Evolutionary conservation across 2,888 invertebrate genomes (phyloP).

Genomic region (Germaria angustata): DNA sequence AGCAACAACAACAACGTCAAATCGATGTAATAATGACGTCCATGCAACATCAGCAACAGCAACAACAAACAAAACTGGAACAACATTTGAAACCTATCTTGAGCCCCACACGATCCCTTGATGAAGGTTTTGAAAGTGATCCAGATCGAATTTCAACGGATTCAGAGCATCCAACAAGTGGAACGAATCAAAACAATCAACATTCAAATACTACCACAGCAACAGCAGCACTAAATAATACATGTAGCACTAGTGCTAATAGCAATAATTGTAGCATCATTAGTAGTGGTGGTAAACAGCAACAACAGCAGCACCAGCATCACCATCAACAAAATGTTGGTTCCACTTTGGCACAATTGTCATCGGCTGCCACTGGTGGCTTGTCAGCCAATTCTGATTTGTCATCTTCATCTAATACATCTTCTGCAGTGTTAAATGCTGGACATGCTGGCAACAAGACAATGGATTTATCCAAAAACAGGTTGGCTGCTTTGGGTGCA

Average conservation of each 20-base stretch:
- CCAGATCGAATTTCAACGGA: constrained; percentile 80
- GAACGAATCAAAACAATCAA: constrained; percentile 66
- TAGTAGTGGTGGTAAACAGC: constrained; percentile 44
- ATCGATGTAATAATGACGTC: constrained; percentile 64
- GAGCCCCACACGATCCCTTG: constrained; percentile 80
- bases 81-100: constrained; percentile 79
- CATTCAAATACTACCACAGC: constrained; percentile 37
- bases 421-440: constrained; percentile 57
- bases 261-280: constrained; percentile 32
- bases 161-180: constrained; percentile 78
- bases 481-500: constrained; percentile 72
- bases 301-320: constrained; percentile 45
- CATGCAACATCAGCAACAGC: constrained; percentile 57
- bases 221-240: constrained; percentile 41
- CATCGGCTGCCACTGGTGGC: constrained; percentile 78
- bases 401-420: constrained; percentile 66
- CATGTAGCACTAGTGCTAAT: constrained; percentile 12
- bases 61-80: constrained; percentile 74
- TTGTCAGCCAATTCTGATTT: constrained; percentile 70
- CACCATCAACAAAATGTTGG: constrained; percentile 71
- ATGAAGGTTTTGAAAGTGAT: constrained; percentile 81
- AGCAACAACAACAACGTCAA: constrained; percentile 48
- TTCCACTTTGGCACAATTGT: constrained; percentile 78
- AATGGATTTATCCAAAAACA: constrained; percentile 68
- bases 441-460: constrained; percentile 65